A percentile compares a stretch with the other conserved stretches of the same genome.
Evolutionary conservation across 2,888 invertebrate genomes (phyloP).

Genomic region (Chymomyza amoena): DNA sequence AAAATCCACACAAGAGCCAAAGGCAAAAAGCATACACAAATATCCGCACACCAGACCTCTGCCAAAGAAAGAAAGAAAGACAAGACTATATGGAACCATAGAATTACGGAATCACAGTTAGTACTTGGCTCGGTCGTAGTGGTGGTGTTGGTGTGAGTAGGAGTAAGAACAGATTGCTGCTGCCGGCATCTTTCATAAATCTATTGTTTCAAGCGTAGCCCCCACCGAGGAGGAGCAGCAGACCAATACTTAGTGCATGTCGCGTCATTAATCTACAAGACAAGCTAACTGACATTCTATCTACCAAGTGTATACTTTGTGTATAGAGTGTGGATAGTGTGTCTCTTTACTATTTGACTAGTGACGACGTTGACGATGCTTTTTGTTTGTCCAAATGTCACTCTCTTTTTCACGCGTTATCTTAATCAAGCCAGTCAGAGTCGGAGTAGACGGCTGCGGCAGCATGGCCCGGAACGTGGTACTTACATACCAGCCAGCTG

Average conservation of each 20-base stretch:
- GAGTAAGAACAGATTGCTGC: neutral
- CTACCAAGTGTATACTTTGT: slow-evolving; percentile 14
- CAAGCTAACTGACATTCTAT: slow-evolving; percentile 27
- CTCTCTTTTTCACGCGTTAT: slow-evolving; percentile 55
- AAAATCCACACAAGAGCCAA: slow-evolving; percentile 62
- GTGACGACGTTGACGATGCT: slow-evolving; percentile 25
- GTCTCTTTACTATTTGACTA: slow-evolving; percentile 54
- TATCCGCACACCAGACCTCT: neutral
- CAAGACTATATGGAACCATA: neutral
- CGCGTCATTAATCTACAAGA: slow-evolving; percentile 59
- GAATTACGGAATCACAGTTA: neutral
- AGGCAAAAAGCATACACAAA: neutral
- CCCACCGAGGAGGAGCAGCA: neutral
- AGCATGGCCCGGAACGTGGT: too few relatives aligned
- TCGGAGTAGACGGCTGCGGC: too few relatives aligned
- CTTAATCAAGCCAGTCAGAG: slow-evolving; percentile 44
- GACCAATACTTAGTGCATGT: slow-evolving; percentile 32
- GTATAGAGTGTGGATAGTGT: neutral
- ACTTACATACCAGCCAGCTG: neutral
- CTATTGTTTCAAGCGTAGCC: slow-evolving; percentile 53
- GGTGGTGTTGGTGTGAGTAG: slow-evolving; percentile 2
- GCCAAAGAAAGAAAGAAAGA: too few relatives aligned
- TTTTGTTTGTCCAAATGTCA: slow-evolving; percentile 59
- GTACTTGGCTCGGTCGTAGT: neutral
- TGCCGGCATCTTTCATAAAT: slow-evolving; percentile 46